These are phyloP conservation scores for Solenopsis invicta DNA, from an alignment of 1,140 invertebrate genomes.

Conservation along the genomic window DNA sequence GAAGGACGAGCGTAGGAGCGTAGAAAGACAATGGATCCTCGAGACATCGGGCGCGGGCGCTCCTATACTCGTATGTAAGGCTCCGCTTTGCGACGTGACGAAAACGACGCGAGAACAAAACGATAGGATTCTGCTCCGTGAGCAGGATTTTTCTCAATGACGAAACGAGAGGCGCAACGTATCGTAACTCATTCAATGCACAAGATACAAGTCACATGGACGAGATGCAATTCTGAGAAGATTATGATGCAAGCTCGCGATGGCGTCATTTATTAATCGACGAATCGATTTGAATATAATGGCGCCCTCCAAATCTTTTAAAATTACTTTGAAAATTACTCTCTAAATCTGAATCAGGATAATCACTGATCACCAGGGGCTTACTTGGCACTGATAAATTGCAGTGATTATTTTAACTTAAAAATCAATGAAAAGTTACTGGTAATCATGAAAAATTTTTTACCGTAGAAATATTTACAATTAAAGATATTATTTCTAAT, in stretches of 20 bases:
- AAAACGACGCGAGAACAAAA: slow-evolving; percentile 13
- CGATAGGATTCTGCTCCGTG: not conserved
- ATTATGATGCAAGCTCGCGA: slow-evolving; percentile 19
- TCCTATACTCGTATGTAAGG: not conserved
- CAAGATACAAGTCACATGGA: not conserved
- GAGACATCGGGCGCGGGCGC: slow-evolving; percentile 13
- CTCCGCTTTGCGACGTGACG: not conserved
- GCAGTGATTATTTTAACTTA: too few relatives aligned
- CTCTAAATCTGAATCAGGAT: too few relatives aligned
- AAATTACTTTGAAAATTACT: too few relatives aligned
- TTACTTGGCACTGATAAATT: too few relatives aligned
- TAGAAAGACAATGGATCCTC: slow-evolving; percentile 58
- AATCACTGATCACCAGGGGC: too few relatives aligned
- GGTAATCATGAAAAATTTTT: too few relatives aligned
- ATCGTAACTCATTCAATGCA: slow-evolving; percentile 1
- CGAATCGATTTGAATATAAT: not conserved
- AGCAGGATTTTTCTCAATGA: slow-evolving; percentile 25
- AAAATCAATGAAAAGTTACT: too few relatives aligned
- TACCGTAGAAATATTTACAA: not conserved
- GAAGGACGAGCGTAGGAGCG: slow-evolving; percentile 37
- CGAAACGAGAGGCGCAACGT: slow-evolving; percentile 8
- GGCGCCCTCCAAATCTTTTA: not conserved
- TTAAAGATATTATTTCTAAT: not conserved
- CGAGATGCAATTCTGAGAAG: not conserved
- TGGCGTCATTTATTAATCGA: slow-evolving; percentile 12